A percentile compares a stretch with the other conserved stretches of the same genome.
Conservation (phyloP, 1,140 invertebrate species). For the Mactra quadrangularis region DNA sequence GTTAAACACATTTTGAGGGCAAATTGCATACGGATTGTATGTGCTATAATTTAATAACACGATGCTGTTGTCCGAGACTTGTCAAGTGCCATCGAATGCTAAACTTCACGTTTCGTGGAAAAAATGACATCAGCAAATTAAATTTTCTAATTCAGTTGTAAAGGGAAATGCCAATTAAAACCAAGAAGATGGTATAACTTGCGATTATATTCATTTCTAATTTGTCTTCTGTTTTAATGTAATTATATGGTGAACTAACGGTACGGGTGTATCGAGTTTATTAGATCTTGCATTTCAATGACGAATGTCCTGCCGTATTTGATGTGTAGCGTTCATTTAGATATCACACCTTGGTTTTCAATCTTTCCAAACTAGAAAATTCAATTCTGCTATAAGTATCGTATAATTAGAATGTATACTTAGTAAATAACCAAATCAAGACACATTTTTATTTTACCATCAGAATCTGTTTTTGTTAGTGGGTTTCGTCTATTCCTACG, state of each 20-base stretch:
- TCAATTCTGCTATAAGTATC: conserved; percentile 10
- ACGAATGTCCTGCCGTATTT: conserved; percentile 38
- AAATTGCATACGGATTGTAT: too few relatives aligned
- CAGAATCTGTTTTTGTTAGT: too few relatives aligned
- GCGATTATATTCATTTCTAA: conserved; percentile 51
- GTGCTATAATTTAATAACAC: too few relatives aligned
- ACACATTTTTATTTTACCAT: too few relatives aligned
- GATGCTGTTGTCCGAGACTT: conserved; percentile 1
- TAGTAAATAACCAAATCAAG: conserved; percentile 1
- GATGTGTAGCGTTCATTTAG: conserved; percentile 12
- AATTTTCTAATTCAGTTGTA: conserved; percentile 46
- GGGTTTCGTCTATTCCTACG: too few relatives aligned
- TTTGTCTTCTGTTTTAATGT: conserved; percentile 43
- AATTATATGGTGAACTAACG: conserved; percentile 9
- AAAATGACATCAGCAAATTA: conserved; percentile 38
- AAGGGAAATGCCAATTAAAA: conserved; percentile 43
- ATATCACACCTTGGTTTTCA: neutral
- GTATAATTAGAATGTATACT: conserved; percentile 30
- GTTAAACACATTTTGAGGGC: too few relatives aligned
- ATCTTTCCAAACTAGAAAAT: conserved; percentile 17
- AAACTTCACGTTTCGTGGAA: conserved; percentile 16
- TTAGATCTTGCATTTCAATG: conserved; percentile 24
- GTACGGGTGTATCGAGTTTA: conserved; percentile 28
- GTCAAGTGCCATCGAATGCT: conserved; percentile 19
- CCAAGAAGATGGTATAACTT: conserved; percentile 37